Evolutionary conservation across 1,140 invertebrate genomes (phyloP), one percentile per base, ranked within the genome.

Genomic region (Macrobrachium nipponense): DNA sequence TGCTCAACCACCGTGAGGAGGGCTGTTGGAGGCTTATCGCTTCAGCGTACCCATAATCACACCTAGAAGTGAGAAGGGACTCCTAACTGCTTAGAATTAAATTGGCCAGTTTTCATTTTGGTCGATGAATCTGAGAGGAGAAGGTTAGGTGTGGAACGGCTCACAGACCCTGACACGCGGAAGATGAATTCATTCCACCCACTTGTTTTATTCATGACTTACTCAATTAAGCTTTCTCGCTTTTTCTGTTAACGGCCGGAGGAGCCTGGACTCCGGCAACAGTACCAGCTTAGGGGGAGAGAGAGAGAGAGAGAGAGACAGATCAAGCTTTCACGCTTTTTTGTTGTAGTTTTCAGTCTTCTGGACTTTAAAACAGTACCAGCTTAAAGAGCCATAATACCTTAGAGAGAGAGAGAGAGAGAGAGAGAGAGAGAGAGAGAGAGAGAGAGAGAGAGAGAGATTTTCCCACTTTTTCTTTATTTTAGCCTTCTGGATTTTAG

Each of bases 181-280:
- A 36, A 62, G 44, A 80, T 80, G 20, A 20, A 79, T 70, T 61
- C 79, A 23, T 61, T 11, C 62, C 77, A 15, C n/a, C 59, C 58
- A 14, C 79, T 44, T 80, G 36, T 80, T 68, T 80, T 80, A 80
- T 80, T 80, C 79, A 80, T 70, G 78, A 62, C 18, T 64, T 4
- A 51, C 79, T 80, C 64, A 64, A 80, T 80, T 80, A 80, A 80
- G 64, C 70, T 68, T 80, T 36, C 62, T 80, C 77, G 64, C 64
- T 80, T 68, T 61, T 62, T 68, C 77, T 61, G 2, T 43, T 79
- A 68, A n/a, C 64, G 12, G 27, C 27, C 27, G 27, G 27, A 36
- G 27, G 27, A 4, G 27, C 4, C 27, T 36, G 27, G 27, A 4
- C 27, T 36, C 27, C 27, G 27, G 27, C 27, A 36, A 36, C 27